Evolutionary conservation across 37 sponge, comb jelly and placozoan species (phyloP).

Genomic region (Halisarca cf. caerulea): DNA sequence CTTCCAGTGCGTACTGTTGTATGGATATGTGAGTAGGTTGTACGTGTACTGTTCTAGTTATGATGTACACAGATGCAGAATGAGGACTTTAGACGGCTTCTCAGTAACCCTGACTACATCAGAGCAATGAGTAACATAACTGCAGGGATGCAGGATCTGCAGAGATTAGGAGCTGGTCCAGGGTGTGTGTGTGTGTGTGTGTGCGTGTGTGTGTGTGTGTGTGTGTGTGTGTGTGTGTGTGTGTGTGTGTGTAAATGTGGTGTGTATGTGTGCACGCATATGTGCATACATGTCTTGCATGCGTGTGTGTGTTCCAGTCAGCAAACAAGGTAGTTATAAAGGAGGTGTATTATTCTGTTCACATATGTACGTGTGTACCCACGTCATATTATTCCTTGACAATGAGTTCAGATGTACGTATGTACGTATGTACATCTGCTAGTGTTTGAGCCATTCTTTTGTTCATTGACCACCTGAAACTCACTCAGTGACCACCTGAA

Average conservation of each 20-base stretch:
- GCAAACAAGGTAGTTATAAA: too few relatives aligned
- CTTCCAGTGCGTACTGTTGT: too few relatives aligned
- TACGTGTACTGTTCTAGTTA: neutral
- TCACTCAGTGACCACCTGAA: too few relatives aligned
- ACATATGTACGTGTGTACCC: too few relatives aligned
- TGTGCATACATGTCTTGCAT: too few relatives aligned
- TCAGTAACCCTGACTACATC: conserved; percentile 82
- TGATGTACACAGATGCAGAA: conserved; percentile 65
- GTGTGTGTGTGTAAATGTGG: neutral
- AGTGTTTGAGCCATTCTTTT: too few relatives aligned
- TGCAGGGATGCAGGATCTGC: conserved; percentile 72
- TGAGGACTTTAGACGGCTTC: conserved; percentile 58
- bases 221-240: neutral
- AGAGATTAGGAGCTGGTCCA: conserved; percentile 23
- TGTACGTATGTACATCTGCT: too few relatives aligned
- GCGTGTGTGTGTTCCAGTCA: too few relatives aligned
- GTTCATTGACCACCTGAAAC: too few relatives aligned
- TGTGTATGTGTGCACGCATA: neutral
- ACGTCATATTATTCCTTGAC: too few relatives aligned
- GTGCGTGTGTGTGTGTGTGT: conserved; percentile 17
- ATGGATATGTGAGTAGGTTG: neutral
- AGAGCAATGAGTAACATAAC: conserved; percentile 77
- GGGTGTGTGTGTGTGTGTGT: conserved; percentile 16
- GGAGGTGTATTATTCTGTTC: too few relatives aligned
- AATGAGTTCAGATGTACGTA: too few relatives aligned